A percentile compares a stretch with the other conserved stretches of the same genome.
Conservation (phyloP, 2,113 vertebrate species). For the Gobiocypris rarus region DNA sequence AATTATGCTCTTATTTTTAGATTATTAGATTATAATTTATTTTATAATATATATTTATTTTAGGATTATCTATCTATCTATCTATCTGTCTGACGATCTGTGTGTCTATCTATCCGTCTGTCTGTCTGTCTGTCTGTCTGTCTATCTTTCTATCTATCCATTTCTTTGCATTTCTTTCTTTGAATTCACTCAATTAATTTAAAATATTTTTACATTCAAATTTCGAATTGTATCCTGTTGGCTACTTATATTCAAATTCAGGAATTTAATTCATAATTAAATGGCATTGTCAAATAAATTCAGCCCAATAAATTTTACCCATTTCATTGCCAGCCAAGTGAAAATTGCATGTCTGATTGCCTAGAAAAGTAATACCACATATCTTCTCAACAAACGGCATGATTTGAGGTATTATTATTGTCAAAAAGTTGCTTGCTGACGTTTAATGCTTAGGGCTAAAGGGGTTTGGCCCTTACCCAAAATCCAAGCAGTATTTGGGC, state of each 20-base stretch:
- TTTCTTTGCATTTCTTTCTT: no score
- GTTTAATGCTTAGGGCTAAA: neutral
- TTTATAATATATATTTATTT: no score
- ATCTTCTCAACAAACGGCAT: neutral
- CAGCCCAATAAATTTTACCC: no score
- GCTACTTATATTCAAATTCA: neutral
- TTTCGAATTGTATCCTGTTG: neutral
- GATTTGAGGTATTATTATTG: neutral
- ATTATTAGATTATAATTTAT: no score
- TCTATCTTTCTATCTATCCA: neutral
- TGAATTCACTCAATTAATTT: no score
- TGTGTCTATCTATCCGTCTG: neutral
- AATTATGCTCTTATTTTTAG: neutral
- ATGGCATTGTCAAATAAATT: neutral
- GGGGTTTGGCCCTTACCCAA: neutral
- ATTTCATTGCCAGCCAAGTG: neutral
- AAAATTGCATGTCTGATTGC: neutral
- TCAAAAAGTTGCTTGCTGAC: neutral
- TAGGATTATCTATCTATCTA: neutral
- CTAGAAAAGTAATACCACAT: neutral
- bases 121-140: neutral
- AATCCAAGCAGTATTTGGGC: neutral
- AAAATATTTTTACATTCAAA: no score
- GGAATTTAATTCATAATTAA: neutral
- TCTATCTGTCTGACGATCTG: accelerated